phyloP scores from a whole-genome alignment of 2,113 vertebrate genomes.

The Daboia siamensis region DNA sequence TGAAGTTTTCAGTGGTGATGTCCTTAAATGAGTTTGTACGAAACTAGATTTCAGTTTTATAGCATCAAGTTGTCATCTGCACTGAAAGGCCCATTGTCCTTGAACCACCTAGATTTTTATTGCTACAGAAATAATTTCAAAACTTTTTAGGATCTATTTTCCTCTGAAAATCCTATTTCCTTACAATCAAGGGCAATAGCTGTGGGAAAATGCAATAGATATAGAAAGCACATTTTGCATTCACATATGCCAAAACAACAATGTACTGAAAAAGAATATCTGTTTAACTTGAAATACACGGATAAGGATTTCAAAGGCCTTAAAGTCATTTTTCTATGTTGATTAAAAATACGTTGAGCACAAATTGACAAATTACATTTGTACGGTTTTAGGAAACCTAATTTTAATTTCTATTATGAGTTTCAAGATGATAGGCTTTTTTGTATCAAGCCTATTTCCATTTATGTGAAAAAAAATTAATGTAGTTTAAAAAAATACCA shows the following conservation, averaged over 20 bases:
- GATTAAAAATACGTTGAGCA: background rate
- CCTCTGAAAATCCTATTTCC: background rate
- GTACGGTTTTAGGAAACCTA: background rate
- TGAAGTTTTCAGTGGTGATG: background rate
- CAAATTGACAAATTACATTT: background rate
- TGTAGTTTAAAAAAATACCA: background rate
- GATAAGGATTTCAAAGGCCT: background rate
- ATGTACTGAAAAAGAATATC: background rate
- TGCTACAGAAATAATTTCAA: background rate
- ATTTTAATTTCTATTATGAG: background rate
- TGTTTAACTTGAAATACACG: background rate
- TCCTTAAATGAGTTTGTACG: background rate
- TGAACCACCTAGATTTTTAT: background rate
- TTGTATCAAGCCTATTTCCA: background rate
- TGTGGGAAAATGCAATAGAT: background rate
- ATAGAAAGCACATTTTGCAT: background rate
- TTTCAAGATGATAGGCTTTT: background rate
- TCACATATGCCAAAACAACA: background rate
- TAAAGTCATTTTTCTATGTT: background rate
- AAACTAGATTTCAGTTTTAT: background rate
- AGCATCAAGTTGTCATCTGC: background rate
- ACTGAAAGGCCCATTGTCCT: background rate
- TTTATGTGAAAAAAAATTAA: background rate
- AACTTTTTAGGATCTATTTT: background rate
- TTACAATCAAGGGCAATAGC: background rate